Evolutionary conservation across 2,888 invertebrate species (phyloP).

Genomic region (Himalopsyche anomala): DNA sequence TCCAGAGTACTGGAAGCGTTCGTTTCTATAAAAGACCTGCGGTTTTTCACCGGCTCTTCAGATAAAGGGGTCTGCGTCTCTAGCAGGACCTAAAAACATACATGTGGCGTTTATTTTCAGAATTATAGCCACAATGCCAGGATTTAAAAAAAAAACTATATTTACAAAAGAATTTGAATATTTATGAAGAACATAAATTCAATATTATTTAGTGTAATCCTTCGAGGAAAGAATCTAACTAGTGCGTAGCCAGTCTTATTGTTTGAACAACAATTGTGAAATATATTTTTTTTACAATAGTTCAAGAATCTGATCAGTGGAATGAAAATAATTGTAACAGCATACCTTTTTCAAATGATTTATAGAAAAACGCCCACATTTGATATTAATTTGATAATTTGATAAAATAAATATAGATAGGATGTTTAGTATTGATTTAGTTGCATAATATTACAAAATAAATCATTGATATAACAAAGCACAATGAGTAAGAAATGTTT

Average conservation of each 20-base stretch:
- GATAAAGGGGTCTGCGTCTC: slow-evolving; percentile 59
- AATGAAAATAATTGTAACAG: not conserved
- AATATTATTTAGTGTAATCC: too few relatives aligned
- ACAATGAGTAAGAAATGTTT: not conserved
- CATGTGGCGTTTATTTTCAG: not conserved
- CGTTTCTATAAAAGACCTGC: slow-evolving; percentile 68
- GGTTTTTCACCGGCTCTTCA: slow-evolving; percentile 49
- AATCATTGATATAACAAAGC: not conserved
- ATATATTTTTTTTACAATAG: too few relatives aligned
- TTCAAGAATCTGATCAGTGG: too few relatives aligned
- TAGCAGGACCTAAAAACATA: slow-evolving; percentile 59
- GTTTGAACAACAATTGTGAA: too few relatives aligned
- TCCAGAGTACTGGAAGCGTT: slow-evolving; percentile 75
- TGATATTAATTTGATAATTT: not conserved
- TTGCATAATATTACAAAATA: not conserved
- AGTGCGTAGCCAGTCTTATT: too few relatives aligned
- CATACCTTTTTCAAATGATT: not conserved
- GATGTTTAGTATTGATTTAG: not conserved
- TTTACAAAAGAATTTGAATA: too few relatives aligned
- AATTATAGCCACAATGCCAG: not conserved
- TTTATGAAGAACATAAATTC: too few relatives aligned
- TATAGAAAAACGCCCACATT: slow-evolving; percentile 18
- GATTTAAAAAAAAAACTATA: not conserved
- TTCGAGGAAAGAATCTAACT: too few relatives aligned
- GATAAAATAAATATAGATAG: not conserved